Conservation (phyloP, 2,113 vertebrate genomes). For the Halichoerus grypus region DNA sequence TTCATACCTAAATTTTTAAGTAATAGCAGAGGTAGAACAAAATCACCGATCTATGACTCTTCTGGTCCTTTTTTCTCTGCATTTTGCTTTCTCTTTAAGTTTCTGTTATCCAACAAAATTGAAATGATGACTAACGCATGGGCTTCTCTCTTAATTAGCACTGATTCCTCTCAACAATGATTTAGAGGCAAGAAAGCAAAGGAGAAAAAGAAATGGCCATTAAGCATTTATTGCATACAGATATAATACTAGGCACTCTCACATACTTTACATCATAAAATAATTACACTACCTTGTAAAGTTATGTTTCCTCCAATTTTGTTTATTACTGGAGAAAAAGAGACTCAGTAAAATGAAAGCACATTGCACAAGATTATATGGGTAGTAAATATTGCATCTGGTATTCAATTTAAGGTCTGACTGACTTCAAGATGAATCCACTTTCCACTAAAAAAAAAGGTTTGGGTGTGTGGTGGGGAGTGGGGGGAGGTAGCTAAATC, state of each 20-base stretch:
- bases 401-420: neutral
- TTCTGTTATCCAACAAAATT: neutral
- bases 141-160: neutral
- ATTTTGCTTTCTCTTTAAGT: conserved; percentile 24
- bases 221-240: neutral
- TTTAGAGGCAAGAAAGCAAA: neutral
- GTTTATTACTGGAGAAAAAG: neutral
- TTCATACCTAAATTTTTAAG: neutral
- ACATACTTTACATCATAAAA: neutral
- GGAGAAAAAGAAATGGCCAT: neutral
- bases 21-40: neutral
- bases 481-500: neutral
- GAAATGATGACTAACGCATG: neutral
- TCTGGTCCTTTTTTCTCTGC: neutral
- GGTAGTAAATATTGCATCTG: neutral
- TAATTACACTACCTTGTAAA: neutral
- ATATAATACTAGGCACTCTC: neutral
- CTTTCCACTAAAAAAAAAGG: neutral
- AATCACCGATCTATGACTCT: neutral
- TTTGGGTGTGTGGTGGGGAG: neutral
- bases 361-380: neutral
- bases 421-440: neutral
- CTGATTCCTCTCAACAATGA: neutral
- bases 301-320: neutral
- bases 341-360: neutral